A percentile compares a stretch with the other conserved stretches of the same genome.
These are phyloP conservation scores for Papilio dardanus DNA, from an alignment of 1,140 invertebrate genomes.

Conservation along the genomic window DNA sequence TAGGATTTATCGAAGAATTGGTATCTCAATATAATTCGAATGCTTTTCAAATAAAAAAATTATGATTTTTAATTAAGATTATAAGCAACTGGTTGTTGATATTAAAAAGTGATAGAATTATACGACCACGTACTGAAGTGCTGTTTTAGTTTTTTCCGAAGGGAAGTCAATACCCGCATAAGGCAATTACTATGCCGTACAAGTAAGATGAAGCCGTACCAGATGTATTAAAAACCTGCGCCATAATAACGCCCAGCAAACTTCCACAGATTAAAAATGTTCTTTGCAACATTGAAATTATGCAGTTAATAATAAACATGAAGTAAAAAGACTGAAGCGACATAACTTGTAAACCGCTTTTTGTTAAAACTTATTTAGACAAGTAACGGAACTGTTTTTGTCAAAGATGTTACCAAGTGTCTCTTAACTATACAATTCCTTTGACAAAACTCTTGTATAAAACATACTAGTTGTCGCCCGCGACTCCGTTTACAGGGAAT, in stretches of 20 bases:
- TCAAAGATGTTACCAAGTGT: too few species aligned
- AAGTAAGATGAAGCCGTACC: slow-evolving; percentile 50
- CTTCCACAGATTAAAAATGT: slow-evolving; percentile 26
- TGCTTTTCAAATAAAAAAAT: not conserved
- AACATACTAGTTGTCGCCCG: too few species aligned
- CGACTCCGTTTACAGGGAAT: too few species aligned
- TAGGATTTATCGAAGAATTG: not conserved
- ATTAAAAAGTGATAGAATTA: slow-evolving; percentile 24
- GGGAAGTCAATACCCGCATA: slow-evolving; percentile 45
- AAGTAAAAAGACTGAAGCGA: not conserved
- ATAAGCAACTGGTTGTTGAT: not conserved
- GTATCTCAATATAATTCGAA: not conserved
- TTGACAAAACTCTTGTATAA: too few species aligned
- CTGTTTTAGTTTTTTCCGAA: slow-evolving; percentile 42
- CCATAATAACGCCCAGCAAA: slow-evolving; percentile 38
- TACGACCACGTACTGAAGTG: slow-evolving; percentile 1
- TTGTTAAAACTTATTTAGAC: not conserved
- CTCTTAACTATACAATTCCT: too few species aligned
- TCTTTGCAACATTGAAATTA: slow-evolving; percentile 1
- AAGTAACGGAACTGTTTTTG: not conserved
- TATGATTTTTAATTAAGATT: slow-evolving; percentile 17
- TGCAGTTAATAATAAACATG: not conserved
- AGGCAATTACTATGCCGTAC: slow-evolving; percentile 49
- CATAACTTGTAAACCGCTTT: not conserved
- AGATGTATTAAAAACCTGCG: slow-evolving; percentile 47